Evolutionary conservation across 2,113 vertebrate genomes (phyloP).

Genomic region (human (Homo sapiens)): DNA sequence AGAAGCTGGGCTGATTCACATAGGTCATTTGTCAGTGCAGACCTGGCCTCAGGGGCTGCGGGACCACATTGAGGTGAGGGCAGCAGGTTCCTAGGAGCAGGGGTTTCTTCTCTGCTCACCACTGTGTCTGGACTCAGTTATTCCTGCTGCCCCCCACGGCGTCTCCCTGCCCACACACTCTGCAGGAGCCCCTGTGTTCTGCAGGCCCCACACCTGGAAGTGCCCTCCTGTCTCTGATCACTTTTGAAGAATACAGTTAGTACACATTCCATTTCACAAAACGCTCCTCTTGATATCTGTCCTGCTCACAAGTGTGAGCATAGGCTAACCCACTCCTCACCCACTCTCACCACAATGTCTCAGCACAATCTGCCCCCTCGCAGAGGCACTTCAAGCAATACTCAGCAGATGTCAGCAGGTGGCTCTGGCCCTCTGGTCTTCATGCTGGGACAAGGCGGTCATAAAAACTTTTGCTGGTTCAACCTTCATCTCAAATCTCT

Average conservation of each 20-base stretch:
- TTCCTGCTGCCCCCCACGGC: rapidly evolving
- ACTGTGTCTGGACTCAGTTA: neutral
- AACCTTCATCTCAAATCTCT: neutral
- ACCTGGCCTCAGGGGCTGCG: neutral
- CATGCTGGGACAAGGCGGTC: neutral
- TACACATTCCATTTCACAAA: neutral
- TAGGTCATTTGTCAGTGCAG: neutral
- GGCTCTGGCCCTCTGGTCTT: neutral
- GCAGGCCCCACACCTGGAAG: neutral
- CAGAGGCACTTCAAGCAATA: neutral
- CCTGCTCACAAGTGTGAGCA: neutral
- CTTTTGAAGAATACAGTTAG: neutral
- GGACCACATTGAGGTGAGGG: neutral
- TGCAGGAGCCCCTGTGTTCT: neutral
- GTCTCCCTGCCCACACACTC: neutral
- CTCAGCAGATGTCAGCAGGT: neutral
- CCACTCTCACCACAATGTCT: neutral
- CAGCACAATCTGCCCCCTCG: neutral
- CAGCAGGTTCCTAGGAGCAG: neutral
- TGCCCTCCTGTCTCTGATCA: neutral
- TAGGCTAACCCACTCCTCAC: neutral
- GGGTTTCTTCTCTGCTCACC: neutral
- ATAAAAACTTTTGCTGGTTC: neutral
- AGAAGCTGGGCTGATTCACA: neutral
- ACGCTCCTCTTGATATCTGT: neutral